Percentiles rank a stretch among this genome's conserved stretches.
Evolutionary conservation across 2,888 invertebrate species (phyloP).

Genomic region (Watsonalla binaria): DNA sequence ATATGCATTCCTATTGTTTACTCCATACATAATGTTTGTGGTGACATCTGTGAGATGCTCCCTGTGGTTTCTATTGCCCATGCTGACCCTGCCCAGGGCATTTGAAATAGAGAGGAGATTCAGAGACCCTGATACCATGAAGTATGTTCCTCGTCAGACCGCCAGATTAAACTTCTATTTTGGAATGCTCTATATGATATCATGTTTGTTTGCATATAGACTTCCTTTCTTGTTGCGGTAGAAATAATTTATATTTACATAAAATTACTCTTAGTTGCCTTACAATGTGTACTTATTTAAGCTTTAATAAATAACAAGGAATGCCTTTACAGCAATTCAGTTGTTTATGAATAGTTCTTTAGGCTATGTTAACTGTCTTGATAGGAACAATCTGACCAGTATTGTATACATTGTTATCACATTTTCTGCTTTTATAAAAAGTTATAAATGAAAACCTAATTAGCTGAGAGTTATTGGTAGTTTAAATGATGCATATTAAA

Average conservation of each 20-base stretch:
- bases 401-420: not conserved
- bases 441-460: too few species aligned
- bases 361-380: not conserved
- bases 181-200: conserved; percentile 92
- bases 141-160: conserved; percentile 90
- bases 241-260: conserved; percentile 15
- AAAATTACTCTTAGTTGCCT: not conserved
- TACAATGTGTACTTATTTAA: conserved; percentile 1
- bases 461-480: too few species aligned
- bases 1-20: conserved; percentile 92
- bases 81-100: conserved; percentile 91
- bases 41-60: conserved; percentile 91
- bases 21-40: conserved; percentile 93
- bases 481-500: too few species aligned
- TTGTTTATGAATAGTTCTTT: not conserved
- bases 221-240: conserved; percentile 78
- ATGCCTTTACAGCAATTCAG: conserved; percentile 9
- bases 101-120: conserved; percentile 95
- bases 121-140: conserved; percentile 86
- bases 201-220: conserved; percentile 84
- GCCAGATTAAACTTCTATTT: conserved; percentile 94
- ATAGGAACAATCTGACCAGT: conserved; percentile 1
- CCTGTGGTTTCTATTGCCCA: conserved; percentile 91
- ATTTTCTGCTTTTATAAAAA: not conserved
- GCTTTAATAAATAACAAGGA: conserved; percentile 6